phyloP scores from a whole-genome alignment of 2,888 invertebrate species.

The Entomobrya proxima region DNA sequence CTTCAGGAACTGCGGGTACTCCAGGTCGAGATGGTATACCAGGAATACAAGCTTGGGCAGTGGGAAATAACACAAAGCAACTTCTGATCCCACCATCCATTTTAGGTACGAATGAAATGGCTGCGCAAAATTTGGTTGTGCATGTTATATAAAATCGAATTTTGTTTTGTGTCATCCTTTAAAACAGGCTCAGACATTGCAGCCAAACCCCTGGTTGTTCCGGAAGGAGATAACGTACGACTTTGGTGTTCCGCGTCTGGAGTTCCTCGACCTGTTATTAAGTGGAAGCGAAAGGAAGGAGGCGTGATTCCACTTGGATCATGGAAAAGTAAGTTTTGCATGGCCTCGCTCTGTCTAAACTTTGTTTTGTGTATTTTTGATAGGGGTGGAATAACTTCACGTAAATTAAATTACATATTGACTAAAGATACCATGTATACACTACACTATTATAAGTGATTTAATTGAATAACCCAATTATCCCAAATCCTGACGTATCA shows the following conservation, averaged over 20 bases:
- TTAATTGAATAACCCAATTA: too few relatives aligned
- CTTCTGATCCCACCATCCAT: slow-evolving; percentile 92
- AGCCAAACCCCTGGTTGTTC: slow-evolving; percentile 82
- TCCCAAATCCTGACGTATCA: too few relatives aligned
- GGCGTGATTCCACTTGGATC: slow-evolving; percentile 82
- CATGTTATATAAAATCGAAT: not conserved
- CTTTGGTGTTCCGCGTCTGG: slow-evolving; percentile 89
- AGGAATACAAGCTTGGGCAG: slow-evolving; percentile 87
- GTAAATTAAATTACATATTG: too few relatives aligned
- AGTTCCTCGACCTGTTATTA: slow-evolving; percentile 85
- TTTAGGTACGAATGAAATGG: slow-evolving; percentile 80
- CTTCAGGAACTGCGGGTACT: slow-evolving; percentile 80
- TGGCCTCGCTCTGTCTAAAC: slow-evolving; percentile 71
- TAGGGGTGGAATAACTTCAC: too few relatives aligned
- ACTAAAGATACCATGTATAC: too few relatives aligned
- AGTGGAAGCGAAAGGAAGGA: slow-evolving; percentile 85
- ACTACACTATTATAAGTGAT: too few relatives aligned
- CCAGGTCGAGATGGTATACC: slow-evolving; percentile 88
- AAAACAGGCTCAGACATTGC: slow-evolving; percentile 44
- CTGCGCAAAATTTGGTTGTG: not conserved
- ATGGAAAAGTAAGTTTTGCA: slow-evolving; percentile 81
- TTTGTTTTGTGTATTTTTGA: not conserved
- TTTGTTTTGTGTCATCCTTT: not conserved
- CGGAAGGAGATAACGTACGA: slow-evolving; percentile 89
- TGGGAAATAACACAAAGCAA: slow-evolving; percentile 81